These are phyloP conservation scores for Thymelicus sylvestris DNA, from an alignment of 2,888 invertebrate species.

Conservation along the genomic window DNA sequence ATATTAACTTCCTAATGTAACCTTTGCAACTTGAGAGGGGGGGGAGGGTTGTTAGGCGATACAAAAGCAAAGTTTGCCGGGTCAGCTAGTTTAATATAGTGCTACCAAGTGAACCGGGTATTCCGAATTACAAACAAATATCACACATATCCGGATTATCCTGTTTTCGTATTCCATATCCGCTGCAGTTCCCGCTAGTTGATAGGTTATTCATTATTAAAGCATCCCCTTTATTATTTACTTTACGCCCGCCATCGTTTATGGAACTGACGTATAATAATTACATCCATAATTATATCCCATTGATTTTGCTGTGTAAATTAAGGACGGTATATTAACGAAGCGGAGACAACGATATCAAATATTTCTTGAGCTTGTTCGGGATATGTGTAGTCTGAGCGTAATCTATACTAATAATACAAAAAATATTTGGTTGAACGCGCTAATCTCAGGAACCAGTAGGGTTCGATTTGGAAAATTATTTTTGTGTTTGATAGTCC, in stretches of 20 bases:
- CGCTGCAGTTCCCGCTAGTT: neutral
- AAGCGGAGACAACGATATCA: neutral
- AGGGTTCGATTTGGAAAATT: too few relatives aligned
- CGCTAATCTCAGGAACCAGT: too few relatives aligned
- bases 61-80: too few relatives aligned
- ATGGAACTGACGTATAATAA: conserved; percentile 5
- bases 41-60: too few relatives aligned
- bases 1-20: too few relatives aligned
- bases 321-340: neutral
- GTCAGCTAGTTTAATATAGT: too few relatives aligned
- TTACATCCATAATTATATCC: neutral
- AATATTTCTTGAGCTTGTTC: too few relatives aligned
- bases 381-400: too few relatives aligned
- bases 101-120: neutral
- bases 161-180: conserved; percentile 18
- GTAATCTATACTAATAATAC: too few relatives aligned
- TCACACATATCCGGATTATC: conserved; percentile 6
- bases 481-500: too few relatives aligned
- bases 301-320: neutral
- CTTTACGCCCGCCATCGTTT: conserved; percentile 2
- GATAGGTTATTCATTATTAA: conserved; percentile 10
- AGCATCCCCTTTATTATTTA: conserved; percentile 11
- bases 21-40: too few relatives aligned
- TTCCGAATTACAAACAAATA: conserved; percentile 10
- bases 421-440: too few relatives aligned